Percentiles rank a stretch among this genome's conserved stretches.
Evolutionary conservation across 2,797 vertebrate genomes (phyloP).

Genomic region (Tokudaia tokunoshimensis): DNA sequence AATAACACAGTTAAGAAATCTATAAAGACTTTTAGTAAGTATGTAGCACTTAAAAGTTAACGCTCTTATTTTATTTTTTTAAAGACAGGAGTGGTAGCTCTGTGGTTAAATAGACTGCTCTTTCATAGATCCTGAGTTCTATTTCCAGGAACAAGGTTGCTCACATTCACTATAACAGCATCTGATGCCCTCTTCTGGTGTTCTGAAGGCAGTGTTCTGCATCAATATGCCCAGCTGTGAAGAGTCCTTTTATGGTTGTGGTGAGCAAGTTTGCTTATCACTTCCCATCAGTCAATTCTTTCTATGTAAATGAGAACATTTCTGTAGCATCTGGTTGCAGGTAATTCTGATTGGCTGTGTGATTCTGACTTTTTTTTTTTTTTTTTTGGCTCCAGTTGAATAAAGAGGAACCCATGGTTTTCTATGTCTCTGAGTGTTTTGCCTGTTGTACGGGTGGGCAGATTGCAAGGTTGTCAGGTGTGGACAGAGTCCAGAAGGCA

Average conservation of each 20-base stretch:
- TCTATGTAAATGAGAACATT: neutral
- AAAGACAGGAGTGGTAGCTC: neutral
- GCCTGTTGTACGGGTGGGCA: too few relatives aligned
- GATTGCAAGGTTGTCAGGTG: too few relatives aligned
- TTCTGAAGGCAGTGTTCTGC: rapidly evolving
- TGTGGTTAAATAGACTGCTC: neutral
- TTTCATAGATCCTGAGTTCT: neutral
- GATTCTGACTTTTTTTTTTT: too few relatives aligned
- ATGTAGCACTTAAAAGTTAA: too few relatives aligned
- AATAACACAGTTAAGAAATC: too few relatives aligned
- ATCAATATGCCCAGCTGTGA: neutral
- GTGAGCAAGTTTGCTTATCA: neutral
- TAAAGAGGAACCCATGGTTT: too few relatives aligned
- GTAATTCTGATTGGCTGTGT: neutral
- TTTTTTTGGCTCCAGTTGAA: too few relatives aligned
- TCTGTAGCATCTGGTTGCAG: neutral
- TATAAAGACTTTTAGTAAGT: neutral
- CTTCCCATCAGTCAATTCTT: neutral
- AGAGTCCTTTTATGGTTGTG: neutral
- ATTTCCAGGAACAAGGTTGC: neutral
- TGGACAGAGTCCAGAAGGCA: too few relatives aligned
- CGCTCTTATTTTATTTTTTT: too few relatives aligned
- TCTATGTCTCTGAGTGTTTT: too few relatives aligned
- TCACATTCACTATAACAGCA: neutral
- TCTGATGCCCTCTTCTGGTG: too few relatives aligned